Evolutionary conservation across 2,888 invertebrate genomes (phyloP), one percentile per base, ranked within the genome.

Genomic region (Chalcis sispes): DNA sequence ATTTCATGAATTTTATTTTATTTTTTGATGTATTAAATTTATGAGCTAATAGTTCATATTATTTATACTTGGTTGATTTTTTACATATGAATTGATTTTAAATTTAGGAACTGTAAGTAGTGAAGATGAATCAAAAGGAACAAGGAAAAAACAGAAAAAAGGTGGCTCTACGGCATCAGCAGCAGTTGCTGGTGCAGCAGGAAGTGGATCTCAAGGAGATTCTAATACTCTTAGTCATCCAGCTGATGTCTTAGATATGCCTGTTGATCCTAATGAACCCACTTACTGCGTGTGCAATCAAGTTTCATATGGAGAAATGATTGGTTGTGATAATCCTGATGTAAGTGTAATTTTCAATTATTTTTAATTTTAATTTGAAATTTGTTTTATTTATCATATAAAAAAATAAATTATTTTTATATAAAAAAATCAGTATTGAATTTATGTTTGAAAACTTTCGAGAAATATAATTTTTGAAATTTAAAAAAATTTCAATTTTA

Each of bases 241-340:
- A 0, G 96, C 97, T 80, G 98, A 96, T 87, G 96, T 96, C 13
- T 90, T 96, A 46, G 96, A 96, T 82, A 96, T 96, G 96, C 96
- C 96, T 0, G 96, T 96, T 0, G 96, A 99, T 91, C 99, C 99
- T 0, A 99, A 99, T 86, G 99, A 99, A 88, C 99, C 99, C 0
- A 98, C 98, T 0, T 99, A 99, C 88, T 99, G 98, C 88, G 90
- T 98, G 48, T 99, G 99, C 86, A 98, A 98, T 89, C 98, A 99
- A 92, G 95, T 96, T 64, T 97, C 97, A 2, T 98, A 97, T 84
- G 98, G 98, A 72, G 96, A 98, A 90, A 98, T 98, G 98, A 97
- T 98, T 86, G 96, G 96, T 79, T 98, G 98, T 91, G 98, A 98
- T 89, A 98, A 98, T 89, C 94, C 94, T 64, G 95, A 95, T 91